phyloP scores from a whole-genome alignment of 2,797 vertebrate genomes.

The Melanotaenia pygmaea region DNA sequence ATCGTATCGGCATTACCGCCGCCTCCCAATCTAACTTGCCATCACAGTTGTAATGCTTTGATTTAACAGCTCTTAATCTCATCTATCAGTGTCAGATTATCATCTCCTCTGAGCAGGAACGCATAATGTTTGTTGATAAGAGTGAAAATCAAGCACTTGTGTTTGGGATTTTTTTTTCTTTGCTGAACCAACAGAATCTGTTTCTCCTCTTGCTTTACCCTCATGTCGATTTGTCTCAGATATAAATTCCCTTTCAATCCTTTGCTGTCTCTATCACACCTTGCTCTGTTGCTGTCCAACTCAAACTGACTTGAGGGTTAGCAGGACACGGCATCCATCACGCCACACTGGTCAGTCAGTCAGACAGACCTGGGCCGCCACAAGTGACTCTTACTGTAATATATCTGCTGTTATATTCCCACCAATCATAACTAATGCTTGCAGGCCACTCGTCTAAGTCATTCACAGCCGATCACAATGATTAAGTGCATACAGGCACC shows the following conservation, averaged over 20 bases:
- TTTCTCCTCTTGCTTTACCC: background rate
- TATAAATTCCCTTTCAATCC: background rate
- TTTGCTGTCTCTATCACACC: slow-evolving; percentile 10
- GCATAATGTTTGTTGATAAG: background rate
- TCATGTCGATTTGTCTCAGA: slow-evolving; percentile 20
- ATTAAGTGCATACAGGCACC: slow-evolving; percentile 65
- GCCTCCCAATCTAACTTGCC: slow-evolving; percentile 23
- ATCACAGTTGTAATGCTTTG: slow-evolving; percentile 23
- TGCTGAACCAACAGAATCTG: background rate
- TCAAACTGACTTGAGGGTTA: slow-evolving; percentile 36
- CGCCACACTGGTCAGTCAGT: slow-evolving; percentile 32
- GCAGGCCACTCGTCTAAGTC: slow-evolving; percentile 35
- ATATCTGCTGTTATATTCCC: slow-evolving; percentile 45
- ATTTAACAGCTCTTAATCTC: slow-evolving; percentile 32
- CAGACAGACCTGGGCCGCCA: slow-evolving; percentile 56
- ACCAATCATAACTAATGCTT: slow-evolving; percentile 49
- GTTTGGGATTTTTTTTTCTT: background rate
- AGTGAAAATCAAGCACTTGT: background rate
- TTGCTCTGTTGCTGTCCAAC: slow-evolving; percentile 15
- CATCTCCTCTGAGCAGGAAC: slow-evolving; percentile 14
- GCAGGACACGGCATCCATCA: slow-evolving; percentile 48
- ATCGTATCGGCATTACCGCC: slow-evolving; percentile 19
- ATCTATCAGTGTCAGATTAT: slow-evolving; percentile 42
- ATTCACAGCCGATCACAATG: slow-evolving; percentile 47
- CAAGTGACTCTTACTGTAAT: slow-evolving; percentile 57